These are phyloP conservation scores for Gerris lacustris DNA, from an alignment of 2,888 invertebrate species.

Conservation along the genomic window DNA sequence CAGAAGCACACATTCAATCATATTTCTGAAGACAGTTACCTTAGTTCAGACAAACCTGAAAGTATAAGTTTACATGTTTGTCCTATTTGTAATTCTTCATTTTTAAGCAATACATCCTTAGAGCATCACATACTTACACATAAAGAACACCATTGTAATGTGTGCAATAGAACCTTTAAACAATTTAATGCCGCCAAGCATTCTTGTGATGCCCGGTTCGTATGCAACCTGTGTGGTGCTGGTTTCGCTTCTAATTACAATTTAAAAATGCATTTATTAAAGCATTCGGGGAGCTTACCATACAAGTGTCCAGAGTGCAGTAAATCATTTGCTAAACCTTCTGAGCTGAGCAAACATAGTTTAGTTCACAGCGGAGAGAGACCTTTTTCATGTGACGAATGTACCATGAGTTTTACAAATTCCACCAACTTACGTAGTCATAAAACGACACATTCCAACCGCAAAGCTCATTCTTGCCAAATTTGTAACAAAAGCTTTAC, in stretches of 20 bases:
- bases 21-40: constrained; percentile 9
- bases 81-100: not conserved
- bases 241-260: constrained; percentile 30
- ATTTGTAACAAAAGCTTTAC: constrained; percentile 30
- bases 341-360: constrained; percentile 32
- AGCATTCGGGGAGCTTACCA: constrained; percentile 29
- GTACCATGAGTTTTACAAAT: constrained; percentile 30
- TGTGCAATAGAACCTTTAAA: constrained; percentile 5
- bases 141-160: not conserved
- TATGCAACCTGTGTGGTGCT: constrained; percentile 27
- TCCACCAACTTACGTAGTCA: constrained; percentile 29
- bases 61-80: not conserved
- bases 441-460: constrained; percentile 27
- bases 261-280: constrained; percentile 29
- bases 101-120: not conserved
- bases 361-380: constrained; percentile 31
- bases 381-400: constrained; percentile 31
- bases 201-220: constrained; percentile 12
- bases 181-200: constrained; percentile 14
- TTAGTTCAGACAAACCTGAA: not conserved
- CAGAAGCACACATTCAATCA: constrained; percentile 20
- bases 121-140: not conserved
- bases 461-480: constrained; percentile 27
- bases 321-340: constrained; percentile 33
- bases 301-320: constrained; percentile 30